A percentile compares a stretch with the other conserved stretches of the same genome.
These are phyloP conservation scores for Meta bourneti DNA, from an alignment of 2,888 invertebrate species.

Conservation along the genomic window DNA sequence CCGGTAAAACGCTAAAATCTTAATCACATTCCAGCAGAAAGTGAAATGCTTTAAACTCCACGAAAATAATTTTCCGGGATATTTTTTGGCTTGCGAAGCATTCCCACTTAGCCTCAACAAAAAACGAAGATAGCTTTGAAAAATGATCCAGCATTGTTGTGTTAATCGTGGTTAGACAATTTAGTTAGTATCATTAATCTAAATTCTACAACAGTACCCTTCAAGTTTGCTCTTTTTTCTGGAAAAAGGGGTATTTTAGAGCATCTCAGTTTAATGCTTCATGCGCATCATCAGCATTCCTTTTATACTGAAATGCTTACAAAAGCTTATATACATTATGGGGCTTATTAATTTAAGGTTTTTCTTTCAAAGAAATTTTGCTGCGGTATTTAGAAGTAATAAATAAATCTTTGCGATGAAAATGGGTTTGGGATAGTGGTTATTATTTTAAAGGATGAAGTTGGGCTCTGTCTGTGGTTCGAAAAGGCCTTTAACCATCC, in stretches of 20 bases:
- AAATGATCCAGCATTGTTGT: background rate
- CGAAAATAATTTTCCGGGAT: background rate
- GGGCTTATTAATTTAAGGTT: background rate
- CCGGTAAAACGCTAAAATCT: background rate
- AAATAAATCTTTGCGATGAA: background rate
- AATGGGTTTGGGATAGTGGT: background rate
- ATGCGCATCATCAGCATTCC: background rate
- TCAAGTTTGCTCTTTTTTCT: background rate
- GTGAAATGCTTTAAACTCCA: background rate
- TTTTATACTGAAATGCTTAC: background rate
- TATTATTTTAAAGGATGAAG: background rate
- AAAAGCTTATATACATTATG: background rate
- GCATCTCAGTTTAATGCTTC: background rate
- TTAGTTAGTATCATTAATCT: conserved; percentile 1
- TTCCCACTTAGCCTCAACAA: background rate
- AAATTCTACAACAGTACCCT: background rate
- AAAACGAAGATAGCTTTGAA: background rate
- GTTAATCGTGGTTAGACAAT: conserved; percentile 1
- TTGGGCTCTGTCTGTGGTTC: background rate
- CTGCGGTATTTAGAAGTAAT: background rate
- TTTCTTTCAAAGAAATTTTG: background rate
- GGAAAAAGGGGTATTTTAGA: background rate
- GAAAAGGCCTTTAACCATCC: too few species aligned
- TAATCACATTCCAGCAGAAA: background rate
- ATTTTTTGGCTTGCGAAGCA: background rate